phyloP scores from a whole-genome alignment of 2,888 invertebrate genomes.

The Andrena trimmerana region DNA sequence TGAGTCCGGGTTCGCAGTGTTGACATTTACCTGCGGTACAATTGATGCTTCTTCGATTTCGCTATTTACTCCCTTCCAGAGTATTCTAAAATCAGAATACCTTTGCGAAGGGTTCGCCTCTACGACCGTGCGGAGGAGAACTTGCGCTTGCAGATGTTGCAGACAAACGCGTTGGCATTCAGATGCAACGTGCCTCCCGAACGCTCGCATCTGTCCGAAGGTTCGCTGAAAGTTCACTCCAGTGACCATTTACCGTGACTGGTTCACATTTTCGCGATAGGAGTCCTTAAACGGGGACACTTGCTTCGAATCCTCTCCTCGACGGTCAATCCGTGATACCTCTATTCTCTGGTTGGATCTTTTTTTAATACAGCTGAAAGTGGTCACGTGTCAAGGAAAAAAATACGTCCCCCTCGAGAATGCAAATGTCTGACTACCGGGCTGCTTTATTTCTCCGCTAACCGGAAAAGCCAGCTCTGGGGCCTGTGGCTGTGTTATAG shows the following conservation, averaged over 20 bases:
- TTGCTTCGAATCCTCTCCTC: neutral
- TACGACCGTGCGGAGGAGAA: slow-evolving; percentile 7
- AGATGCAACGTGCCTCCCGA: slow-evolving; percentile 17
- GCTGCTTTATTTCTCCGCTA: neutral
- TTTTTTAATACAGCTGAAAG: neutral
- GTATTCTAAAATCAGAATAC: neutral
- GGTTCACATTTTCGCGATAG: slow-evolving; percentile 28
- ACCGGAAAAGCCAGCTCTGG: neutral
- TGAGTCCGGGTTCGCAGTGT: too few relatives aligned
- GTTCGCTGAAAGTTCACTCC: slow-evolving; percentile 54
- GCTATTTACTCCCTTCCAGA: neutral
- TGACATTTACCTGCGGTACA: too few relatives aligned
- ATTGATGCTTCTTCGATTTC: neutral
- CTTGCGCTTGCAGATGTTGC: slow-evolving; percentile 36
- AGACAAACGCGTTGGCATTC: slow-evolving; percentile 18
- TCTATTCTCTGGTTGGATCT: too few relatives aligned
- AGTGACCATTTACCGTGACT: slow-evolving; percentile 44
- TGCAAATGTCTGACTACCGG: neutral
- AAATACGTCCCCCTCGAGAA: neutral
- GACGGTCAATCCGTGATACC: neutral
- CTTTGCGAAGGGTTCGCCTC: neutral
- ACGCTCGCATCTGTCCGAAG: slow-evolving; percentile 42
- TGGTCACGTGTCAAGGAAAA: neutral
- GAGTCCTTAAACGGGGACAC: neutral
- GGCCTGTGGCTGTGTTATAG: neutral